phyloP scores from a whole-genome alignment of 2,888 invertebrate genomes.

The Trichogramma dendrolimi region DNA sequence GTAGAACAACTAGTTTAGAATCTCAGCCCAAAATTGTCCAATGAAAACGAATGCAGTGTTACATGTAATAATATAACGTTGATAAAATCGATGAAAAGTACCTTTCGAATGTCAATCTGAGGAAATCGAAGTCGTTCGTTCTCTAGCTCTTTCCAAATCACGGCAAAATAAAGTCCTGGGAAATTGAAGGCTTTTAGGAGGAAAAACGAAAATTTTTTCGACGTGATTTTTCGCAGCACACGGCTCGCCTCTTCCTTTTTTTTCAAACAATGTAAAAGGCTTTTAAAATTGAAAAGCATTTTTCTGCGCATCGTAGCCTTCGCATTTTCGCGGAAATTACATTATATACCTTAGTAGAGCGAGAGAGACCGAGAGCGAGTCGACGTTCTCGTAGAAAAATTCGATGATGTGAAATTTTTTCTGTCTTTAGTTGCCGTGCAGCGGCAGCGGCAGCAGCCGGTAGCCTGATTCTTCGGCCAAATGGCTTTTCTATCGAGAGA shows the following conservation, averaged over 20 bases:
- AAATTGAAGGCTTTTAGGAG: slow-evolving; percentile 16
- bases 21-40: slow-evolving; percentile 1
- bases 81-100: slow-evolving; percentile 25
- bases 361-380: neutral
- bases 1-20: too few relatives aligned
- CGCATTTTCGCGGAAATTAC: neutral
- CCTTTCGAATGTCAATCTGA: slow-evolving; percentile 5
- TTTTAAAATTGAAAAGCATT: slow-evolving; percentile 8
- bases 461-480: too few relatives aligned
- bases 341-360: neutral
- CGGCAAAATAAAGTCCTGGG: slow-evolving; percentile 16
- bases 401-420: too few relatives aligned
- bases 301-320: neutral
- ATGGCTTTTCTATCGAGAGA: too few relatives aligned
- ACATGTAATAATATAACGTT: slow-evolving; percentile 1
- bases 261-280: slow-evolving; percentile 4
- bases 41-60: slow-evolving; percentile 11
- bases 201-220: slow-evolving; percentile 17
- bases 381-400: neutral
- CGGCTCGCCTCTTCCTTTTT: too few relatives aligned
- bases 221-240: slow-evolving; percentile 6
- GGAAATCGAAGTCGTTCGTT: slow-evolving; percentile 19
- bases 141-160: neutral
- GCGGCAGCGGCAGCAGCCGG: too few relatives aligned
- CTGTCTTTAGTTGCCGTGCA: too few relatives aligned